Conservation (phyloP, 2,797 vertebrate species). For the Ptychobarbus kaznakovi region DNA sequence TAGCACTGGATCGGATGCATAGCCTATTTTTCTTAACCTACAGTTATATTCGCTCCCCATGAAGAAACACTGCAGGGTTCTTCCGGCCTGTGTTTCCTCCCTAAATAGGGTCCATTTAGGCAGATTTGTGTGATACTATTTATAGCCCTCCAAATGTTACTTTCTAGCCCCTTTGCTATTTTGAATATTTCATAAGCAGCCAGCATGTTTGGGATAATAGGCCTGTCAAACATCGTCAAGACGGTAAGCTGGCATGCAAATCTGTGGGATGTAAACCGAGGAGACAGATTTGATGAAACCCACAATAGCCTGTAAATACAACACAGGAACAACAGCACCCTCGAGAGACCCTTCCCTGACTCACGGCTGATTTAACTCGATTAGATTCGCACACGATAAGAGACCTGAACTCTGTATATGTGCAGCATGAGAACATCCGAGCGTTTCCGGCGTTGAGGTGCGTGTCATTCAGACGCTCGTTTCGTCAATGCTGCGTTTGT, state of each 20-base stretch:
- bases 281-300: conserved; percentile 36
- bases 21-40: neutral
- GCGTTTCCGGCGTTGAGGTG: neutral
- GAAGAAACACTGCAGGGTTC: neutral
- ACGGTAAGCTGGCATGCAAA: conserved; percentile 36
- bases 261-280: conserved; percentile 31
- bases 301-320: conserved; percentile 37
- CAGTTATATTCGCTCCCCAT: neutral
- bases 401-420: conserved; percentile 38
- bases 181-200: conserved; percentile 48
- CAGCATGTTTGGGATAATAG: conserved; percentile 35
- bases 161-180: conserved; percentile 31
- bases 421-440: neutral
- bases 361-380: conserved; percentile 39
- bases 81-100: neutral
- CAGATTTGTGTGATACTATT: conserved; percentile 14
- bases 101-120: neutral
- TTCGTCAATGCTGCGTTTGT: conserved; percentile 32
- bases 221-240: conserved; percentile 33
- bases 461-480: conserved; percentile 17
- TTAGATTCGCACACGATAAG: conserved; percentile 39
- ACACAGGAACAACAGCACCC: conserved; percentile 28
- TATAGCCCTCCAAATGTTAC: conserved; percentile 36
- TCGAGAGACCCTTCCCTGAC: conserved; percentile 22
- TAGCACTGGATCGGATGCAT: neutral